Conservation (phyloP, 1,140 invertebrate genomes). For the Andricus grossulariae region DNA sequence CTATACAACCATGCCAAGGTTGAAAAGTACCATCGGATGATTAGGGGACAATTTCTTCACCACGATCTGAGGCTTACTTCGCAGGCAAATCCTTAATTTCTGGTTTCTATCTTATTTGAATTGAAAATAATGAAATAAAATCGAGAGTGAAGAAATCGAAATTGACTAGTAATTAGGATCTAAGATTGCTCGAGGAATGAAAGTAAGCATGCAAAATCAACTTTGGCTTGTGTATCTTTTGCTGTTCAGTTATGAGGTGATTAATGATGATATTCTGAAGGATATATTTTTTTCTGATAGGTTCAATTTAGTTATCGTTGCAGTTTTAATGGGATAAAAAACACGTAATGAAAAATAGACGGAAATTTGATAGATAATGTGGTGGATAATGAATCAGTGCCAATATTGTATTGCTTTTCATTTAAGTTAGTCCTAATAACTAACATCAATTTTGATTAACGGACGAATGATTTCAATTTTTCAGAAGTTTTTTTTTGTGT, state of each 20-base stretch:
- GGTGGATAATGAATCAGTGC: too few relatives aligned
- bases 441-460: too few relatives aligned
- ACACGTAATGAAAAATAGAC: too few relatives aligned
- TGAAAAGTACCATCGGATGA: constrained; percentile 32
- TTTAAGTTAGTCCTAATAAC: too few relatives aligned
- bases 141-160: not conserved
- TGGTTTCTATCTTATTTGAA: not conserved
- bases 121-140: not conserved
- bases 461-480: too few relatives aligned
- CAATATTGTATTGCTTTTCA: too few relatives aligned
- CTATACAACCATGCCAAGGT: constrained; percentile 65
- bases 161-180: not conserved
- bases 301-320: too few relatives aligned
- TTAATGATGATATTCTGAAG: too few relatives aligned
- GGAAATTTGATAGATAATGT: too few relatives aligned
- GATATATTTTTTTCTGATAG: too few relatives aligned
- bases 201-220: constrained; percentile 17
- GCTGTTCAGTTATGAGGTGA: not conserved
- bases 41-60: not conserved
- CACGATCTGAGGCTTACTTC: not conserved
- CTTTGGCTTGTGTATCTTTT: constrained; percentile 12
- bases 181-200: not conserved
- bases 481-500: too few relatives aligned
- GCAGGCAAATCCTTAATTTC: not conserved
- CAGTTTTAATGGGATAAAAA: too few relatives aligned